These are phyloP conservation scores for Sphaeramia orbicularis DNA, from an alignment of 2,797 vertebrate genomes.

Conservation along the genomic window DNA sequence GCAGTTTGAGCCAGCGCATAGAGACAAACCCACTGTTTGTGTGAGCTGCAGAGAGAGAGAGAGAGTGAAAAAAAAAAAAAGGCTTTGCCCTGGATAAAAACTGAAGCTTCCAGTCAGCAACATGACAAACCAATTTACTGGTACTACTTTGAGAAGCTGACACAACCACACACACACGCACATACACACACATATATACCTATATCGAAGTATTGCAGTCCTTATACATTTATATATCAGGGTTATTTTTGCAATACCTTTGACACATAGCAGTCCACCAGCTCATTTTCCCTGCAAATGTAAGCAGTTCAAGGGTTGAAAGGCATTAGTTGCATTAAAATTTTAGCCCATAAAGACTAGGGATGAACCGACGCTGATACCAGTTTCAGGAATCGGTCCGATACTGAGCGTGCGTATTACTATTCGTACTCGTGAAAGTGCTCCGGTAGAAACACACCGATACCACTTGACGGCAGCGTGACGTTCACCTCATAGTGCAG, in stretches of 20 bases:
- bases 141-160: slow-evolving; percentile 64
- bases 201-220: slow-evolving; percentile 6
- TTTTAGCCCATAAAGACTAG: too few relatives aligned
- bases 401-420: too few relatives aligned
- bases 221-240: too few relatives aligned
- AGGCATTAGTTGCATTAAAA: neutral
- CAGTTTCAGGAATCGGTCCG: too few relatives aligned
- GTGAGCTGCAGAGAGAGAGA: slow-evolving; percentile 36
- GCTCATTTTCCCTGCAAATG: neutral
- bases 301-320: neutral
- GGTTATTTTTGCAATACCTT: neutral
- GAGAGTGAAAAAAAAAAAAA: too few relatives aligned
- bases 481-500: too few relatives aligned
- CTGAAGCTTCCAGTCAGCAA: slow-evolving; percentile 78
- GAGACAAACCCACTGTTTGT: slow-evolving; percentile 53
- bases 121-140: slow-evolving; percentile 76
- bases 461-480: too few relatives aligned
- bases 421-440: too few relatives aligned
- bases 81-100: slow-evolving; percentile 71
- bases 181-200: slow-evolving; percentile 17
- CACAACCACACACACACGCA: slow-evolving; percentile 50
- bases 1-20: slow-evolving; percentile 60
- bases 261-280: slow-evolving; percentile 1
- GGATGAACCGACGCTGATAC: too few relatives aligned
- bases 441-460: too few relatives aligned